Evolutionary conservation across 2,113 vertebrate species (phyloP), one percentile per base, ranked within the genome.

Genomic region (Mohoua ochrocephala): DNA sequence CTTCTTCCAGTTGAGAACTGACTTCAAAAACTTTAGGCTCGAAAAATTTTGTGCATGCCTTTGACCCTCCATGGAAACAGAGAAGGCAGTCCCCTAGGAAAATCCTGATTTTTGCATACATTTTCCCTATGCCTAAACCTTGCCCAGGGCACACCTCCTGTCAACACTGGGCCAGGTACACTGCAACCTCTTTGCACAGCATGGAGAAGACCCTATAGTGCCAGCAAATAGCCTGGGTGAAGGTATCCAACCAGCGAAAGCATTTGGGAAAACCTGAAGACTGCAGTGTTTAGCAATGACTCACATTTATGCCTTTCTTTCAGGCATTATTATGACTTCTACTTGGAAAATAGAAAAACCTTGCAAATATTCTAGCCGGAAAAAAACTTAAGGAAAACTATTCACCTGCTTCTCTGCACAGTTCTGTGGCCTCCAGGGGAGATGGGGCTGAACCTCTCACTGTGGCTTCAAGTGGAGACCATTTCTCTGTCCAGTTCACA

Each of bases 121-220:
- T 76, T 82, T 85, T 70, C 10, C 15, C 19, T 33, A 23, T 5
- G 16, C 7, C 21, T 45, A n/a, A 37, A 7, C 6, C 15, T 44
- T 84, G 20, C 6, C 42, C 8, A 17, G 21, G 30, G 6, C 47
- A 52, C 26, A 21, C 5, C 3, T 71, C 9, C 9, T 6, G 15
- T 15, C n/a, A 16, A 16, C 44, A 15, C 28, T 10, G 47, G 37
- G 24, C 57, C 53, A 23, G 17, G 17, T 35, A 11, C 12, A 18
- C 13, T 30, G 26, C 20, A n/a, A 2, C 11, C 9, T 53, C 41
- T 16, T 11, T 15, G 11, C 11, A 13, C 33, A 45, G 15, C 28
- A 47, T 0, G 1, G 24, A 67, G 15, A 71, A 63, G 42, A 68
- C 6, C 18, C 33, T 79, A 16, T 54, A 78, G 13, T 0, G 0